phyloP scores from a whole-genome alignment of 2,797 vertebrate species.

The Oreochromis grahami region DNA sequence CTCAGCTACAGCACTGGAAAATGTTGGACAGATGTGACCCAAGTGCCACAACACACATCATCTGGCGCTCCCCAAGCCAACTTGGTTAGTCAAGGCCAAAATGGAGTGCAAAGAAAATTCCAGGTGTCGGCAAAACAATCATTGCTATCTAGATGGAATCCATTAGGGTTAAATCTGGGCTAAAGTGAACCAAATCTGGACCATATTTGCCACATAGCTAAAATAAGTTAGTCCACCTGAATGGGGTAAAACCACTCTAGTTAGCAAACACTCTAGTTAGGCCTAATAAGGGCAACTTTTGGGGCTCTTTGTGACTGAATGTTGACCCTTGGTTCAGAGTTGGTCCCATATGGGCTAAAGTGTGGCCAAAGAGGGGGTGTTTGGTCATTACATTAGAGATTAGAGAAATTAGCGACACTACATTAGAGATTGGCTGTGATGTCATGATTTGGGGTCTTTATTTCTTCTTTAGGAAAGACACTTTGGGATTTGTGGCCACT shows the following conservation, averaged over 20 bases:
- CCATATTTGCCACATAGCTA: not conserved
- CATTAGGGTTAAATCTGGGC: not conserved
- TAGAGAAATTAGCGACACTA: not conserved
- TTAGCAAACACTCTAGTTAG: not conserved
- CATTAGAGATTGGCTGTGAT: not conserved
- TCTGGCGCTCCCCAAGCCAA: not conserved
- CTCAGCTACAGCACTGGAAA: not conserved
- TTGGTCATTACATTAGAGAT: not conserved
- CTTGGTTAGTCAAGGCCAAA: not conserved
- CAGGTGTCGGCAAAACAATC: not conserved
- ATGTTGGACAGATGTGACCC: not conserved
- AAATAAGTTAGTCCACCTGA: not conserved
- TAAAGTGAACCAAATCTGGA: not conserved
- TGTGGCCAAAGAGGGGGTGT: accelerated
- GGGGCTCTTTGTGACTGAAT: not conserved
- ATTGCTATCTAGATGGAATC: not conserved
- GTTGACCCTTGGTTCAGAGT: not conserved
- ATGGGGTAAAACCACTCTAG: not conserved
- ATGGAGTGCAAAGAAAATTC: not conserved
- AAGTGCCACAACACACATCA: not conserved
- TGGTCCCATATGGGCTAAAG: not conserved
- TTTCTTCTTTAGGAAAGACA: not conserved
- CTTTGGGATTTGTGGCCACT: not conserved
- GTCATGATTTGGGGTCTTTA: not conserved
- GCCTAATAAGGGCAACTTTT: not conserved